phyloP scores from a whole-genome alignment of 2,113 vertebrate species.

The Nyctibius bracteatus region DNA sequence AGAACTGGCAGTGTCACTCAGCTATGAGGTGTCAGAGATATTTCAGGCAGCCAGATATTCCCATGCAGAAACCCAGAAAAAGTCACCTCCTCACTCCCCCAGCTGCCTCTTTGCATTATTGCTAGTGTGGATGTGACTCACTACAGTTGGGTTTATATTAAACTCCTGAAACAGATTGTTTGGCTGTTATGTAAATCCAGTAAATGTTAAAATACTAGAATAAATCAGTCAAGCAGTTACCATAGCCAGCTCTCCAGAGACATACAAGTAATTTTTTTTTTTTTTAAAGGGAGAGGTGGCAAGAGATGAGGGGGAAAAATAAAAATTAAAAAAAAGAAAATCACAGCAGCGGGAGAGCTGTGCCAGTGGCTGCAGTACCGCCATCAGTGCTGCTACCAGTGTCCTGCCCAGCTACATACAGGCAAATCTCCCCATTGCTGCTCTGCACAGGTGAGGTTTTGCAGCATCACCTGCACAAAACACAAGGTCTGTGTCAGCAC shows the following conservation, averaged over 20 bases:
- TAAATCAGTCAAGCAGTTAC: constrained; percentile 41
- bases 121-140: constrained; percentile 53
- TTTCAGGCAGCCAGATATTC: constrained; percentile 44
- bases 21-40: not conserved
- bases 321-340: too few relatives aligned
- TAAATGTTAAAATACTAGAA: constrained; percentile 60
- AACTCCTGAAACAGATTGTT: constrained; percentile 64
- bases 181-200: constrained; percentile 60
- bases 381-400: not conserved
- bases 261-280: not conserved
- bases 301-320: not conserved
- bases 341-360: not conserved
- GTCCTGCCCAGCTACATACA: not conserved
- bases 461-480: not conserved
- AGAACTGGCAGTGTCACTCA: not conserved
- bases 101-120: constrained; percentile 19
- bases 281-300: not conserved
- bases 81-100: constrained; percentile 43
- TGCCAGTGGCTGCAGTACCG: not conserved
- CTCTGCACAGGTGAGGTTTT: not conserved
- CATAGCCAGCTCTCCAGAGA: not conserved
- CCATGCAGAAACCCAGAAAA: constrained; percentile 25
- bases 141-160: constrained; percentile 46
- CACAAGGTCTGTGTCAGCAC: not conserved
- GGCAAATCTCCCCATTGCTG: not conserved